Conservation (phyloP, 2,113 vertebrate genomes). For the Semnornis frantzii region DNA sequence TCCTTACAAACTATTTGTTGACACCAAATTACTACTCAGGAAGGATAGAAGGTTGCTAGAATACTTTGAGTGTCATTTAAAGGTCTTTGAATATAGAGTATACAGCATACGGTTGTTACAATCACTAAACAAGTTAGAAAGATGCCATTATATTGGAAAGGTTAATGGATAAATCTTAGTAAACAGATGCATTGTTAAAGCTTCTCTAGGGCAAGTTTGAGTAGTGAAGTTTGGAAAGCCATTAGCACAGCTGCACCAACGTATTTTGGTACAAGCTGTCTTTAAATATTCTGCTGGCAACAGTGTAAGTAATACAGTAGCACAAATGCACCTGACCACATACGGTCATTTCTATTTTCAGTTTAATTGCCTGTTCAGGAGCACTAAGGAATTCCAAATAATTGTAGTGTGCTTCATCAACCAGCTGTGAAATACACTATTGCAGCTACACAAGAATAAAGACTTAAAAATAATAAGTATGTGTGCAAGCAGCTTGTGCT, state of each 20-base stretch:
- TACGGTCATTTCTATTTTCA: conserved; percentile 30
- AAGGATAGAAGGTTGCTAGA: not conserved
- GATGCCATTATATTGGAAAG: not conserved
- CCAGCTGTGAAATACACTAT: conserved; percentile 43
- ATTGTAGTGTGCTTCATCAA: conserved; percentile 62
- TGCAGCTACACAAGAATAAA: conserved; percentile 32
- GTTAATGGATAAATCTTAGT: conserved; percentile 17
- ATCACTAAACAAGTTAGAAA: not conserved
- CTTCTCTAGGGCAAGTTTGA: conserved; percentile 54
- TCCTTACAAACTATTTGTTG: not conserved
- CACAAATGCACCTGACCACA: conserved; percentile 52
- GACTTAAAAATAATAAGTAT: conserved; percentile 37
- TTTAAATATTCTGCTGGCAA: conserved; percentile 56
- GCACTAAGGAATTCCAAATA: conserved; percentile 54
- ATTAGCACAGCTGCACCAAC: conserved; percentile 29
- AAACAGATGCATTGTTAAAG: conserved; percentile 33
- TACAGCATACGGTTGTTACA: not conserved
- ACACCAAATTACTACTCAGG: not conserved
- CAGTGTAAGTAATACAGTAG: conserved; percentile 32
- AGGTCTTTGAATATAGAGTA: not conserved
- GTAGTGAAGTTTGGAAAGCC: conserved; percentile 39
- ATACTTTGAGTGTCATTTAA: not conserved
- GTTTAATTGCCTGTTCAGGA: conserved; percentile 69
- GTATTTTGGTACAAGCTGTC: not conserved
- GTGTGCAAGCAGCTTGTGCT: not conserved